Evolutionary conservation across 2,888 invertebrate species (phyloP).

Genomic region (Euclidia mi): DNA sequence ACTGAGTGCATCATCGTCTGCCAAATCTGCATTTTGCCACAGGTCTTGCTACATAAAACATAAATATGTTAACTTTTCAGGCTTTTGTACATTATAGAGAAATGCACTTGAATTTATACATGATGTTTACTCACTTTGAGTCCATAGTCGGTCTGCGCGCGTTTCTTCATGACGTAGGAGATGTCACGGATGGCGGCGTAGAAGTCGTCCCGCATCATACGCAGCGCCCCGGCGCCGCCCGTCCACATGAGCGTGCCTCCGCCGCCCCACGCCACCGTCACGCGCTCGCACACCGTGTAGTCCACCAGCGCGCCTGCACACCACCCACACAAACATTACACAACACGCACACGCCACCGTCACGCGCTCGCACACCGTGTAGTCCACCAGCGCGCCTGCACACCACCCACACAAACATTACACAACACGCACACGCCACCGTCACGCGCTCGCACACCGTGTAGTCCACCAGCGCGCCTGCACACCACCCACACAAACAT

Average conservation of each 20-base stretch:
- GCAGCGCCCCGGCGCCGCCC: conserved; percentile 84
- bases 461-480: too few species aligned
- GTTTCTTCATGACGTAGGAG: conserved; percentile 92
- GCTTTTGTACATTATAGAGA: too few species aligned
- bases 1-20: conserved; percentile 93
- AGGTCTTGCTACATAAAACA: conserved; percentile 90
- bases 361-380: too few species aligned
- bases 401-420: too few species aligned
- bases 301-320: conserved; percentile 92
- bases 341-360: too few species aligned
- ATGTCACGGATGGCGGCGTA: conserved; percentile 92
- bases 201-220: conserved; percentile 78
- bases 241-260: conserved; percentile 93
- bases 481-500: too few species aligned
- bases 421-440: too few species aligned
- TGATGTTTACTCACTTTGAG: conserved; percentile 91
- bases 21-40: conserved; percentile 94
- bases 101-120: too few species aligned
- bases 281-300: conserved; percentile 94
- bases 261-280: conserved; percentile 95
- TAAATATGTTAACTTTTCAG: background rate
- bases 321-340: too few species aligned
- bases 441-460: too few species aligned
- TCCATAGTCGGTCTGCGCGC: conserved; percentile 94
- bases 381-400: too few species aligned